These are phyloP conservation scores for Drosophila navojoa DNA, from an alignment of 1,140 invertebrate genomes.

Conservation along the genomic window DNA sequence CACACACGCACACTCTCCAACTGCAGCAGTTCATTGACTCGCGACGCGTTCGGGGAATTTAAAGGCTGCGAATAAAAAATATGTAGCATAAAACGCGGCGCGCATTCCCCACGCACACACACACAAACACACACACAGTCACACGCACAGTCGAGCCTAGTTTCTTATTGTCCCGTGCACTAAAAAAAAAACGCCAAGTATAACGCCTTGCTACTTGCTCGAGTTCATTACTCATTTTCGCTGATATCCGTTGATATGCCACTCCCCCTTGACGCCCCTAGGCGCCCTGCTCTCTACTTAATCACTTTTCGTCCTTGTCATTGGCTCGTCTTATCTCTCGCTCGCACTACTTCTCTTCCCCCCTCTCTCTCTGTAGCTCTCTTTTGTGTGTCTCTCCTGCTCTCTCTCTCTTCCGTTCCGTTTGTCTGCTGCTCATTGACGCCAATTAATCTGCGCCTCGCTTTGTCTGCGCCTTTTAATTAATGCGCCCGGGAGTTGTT, in stretches of 20 bases:
- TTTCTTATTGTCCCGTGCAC: constrained; percentile 71
- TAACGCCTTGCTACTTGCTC: constrained; percentile 40
- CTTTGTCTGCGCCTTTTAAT: constrained; percentile 80
- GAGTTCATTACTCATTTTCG: constrained; percentile 81
- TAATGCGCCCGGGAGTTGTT: constrained; percentile 72
- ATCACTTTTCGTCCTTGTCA: constrained; percentile 61
- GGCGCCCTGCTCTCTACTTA: constrained; percentile 48
- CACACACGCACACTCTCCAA: constrained; percentile 14
- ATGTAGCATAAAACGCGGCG: constrained; percentile 47
- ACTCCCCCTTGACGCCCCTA: constrained; percentile 1
- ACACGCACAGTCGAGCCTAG: constrained; percentile 48
- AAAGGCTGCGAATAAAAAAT: constrained; percentile 35
- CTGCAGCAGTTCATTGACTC: constrained; percentile 71
- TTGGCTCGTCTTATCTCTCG: constrained; percentile 32
- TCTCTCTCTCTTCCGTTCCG: constrained; percentile 7
- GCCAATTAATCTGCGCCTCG: constrained; percentile 79
- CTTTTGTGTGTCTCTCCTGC: background rate
- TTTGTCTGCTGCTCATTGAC: constrained; percentile 63
- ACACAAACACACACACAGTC: constrained; percentile 29
- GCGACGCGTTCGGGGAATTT: constrained; percentile 65
- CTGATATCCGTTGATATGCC: constrained; percentile 76
- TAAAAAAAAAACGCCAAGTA: constrained; percentile 39
- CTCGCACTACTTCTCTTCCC: constrained; percentile 15
- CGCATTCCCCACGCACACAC: constrained; percentile 42
- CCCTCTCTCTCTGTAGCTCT: background rate